Conservation (phyloP, 2,113 vertebrate species). For the Synchiropus splendidus region DNA sequence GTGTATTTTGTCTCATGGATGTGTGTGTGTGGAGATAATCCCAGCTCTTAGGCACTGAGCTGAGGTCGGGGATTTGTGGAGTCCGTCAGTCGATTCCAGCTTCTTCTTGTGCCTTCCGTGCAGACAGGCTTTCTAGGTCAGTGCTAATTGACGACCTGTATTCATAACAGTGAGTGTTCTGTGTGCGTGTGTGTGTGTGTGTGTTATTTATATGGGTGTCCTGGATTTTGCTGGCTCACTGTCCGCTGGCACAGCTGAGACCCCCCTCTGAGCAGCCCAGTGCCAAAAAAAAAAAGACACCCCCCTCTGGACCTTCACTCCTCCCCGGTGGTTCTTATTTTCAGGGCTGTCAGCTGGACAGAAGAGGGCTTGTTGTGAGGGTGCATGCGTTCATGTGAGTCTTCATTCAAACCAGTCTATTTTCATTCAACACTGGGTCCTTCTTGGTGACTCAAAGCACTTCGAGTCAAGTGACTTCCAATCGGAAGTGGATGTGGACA, state of each 20-base stretch:
- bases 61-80: conserved; percentile 22
- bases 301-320: neutral
- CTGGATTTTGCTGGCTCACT: conserved; percentile 47
- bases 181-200: no score
- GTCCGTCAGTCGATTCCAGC: conserved; percentile 24
- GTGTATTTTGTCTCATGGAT: conserved; percentile 7
- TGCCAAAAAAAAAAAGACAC: neutral
- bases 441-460: no score
- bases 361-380: neutral
- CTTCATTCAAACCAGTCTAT: no score
- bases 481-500: no score
- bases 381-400: conserved; percentile 3
- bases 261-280: neutral
- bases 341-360: conserved; percentile 4
- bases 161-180: conserved; percentile 37
- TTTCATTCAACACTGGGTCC: no score
- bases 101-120: conserved; percentile 36
- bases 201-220: conserved; percentile 22
- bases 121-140: conserved; percentile 61
- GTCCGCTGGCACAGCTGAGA: conserved; percentile 29
- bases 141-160: conserved; percentile 49
- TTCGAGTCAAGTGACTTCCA: no score
- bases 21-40: conserved; percentile 35
- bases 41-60: conserved; percentile 31
- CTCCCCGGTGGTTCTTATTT: conserved; percentile 8